Evolutionary conservation across 2,113 vertebrate species (phyloP).

Genomic region (Elachura formosa): DNA sequence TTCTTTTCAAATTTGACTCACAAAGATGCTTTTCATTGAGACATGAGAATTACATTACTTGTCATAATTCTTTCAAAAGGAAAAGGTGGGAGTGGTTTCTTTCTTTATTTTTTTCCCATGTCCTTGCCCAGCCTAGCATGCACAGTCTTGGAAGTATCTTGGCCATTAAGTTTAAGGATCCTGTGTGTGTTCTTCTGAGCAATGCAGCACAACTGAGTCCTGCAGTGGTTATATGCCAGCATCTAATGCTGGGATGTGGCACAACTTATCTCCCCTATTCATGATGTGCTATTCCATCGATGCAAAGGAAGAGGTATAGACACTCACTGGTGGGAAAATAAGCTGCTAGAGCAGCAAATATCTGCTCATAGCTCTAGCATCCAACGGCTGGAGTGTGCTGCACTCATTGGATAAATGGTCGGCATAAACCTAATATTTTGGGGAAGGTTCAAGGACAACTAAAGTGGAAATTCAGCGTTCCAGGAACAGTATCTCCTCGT

Average conservation of each 20-base stretch:
- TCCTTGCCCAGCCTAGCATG: neutral
- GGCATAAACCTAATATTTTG: constrained; percentile 11
- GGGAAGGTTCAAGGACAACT: constrained; percentile 26
- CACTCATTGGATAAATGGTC: neutral
- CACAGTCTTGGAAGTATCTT: neutral
- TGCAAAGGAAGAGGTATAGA: neutral
- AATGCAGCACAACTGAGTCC: neutral
- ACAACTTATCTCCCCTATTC: neutral
- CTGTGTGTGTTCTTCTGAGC: neutral
- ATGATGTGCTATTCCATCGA: neutral
- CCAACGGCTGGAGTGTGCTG: neutral
- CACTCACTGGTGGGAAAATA: neutral
- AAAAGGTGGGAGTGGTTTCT: neutral
- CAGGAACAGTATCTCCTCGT: constrained; percentile 1
- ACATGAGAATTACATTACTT: constrained; percentile 37
- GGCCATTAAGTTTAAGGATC: neutral
- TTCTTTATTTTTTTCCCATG: neutral
- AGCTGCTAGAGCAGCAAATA: neutral
- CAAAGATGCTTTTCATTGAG: neutral
- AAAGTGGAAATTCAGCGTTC: constrained; percentile 17
- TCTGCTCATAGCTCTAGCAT: neutral
- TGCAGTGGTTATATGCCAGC: neutral
- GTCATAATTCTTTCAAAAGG: constrained; percentile 38
- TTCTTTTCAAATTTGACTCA: neutral
- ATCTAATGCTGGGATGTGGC: neutral